These are phyloP conservation scores for Desmodus rotundus DNA, from an alignment of 2,113 vertebrate species.

Conservation along the genomic window DNA sequence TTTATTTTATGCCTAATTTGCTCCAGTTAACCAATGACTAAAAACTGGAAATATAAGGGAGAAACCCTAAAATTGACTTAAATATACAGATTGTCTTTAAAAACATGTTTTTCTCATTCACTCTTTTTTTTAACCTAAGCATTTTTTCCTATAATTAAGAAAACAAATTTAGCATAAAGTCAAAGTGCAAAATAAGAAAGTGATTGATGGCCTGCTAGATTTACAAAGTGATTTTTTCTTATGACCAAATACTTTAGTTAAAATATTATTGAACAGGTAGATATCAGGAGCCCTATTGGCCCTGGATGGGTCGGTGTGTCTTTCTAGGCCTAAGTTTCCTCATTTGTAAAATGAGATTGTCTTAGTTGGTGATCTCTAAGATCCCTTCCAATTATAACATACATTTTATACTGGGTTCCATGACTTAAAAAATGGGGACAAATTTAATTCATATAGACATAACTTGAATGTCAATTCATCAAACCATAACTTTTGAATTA, in stretches of 20 bases:
- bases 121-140: not conserved
- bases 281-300: not conserved
- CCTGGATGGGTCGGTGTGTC: not conserved
- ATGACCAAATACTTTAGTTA: not conserved
- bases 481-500: not conserved
- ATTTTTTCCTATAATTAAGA: constrained; percentile 12
- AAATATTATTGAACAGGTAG: not conserved
- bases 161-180: constrained; percentile 5
- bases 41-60: not conserved
- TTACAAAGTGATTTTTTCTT: not conserved
- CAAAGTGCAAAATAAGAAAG: not conserved
- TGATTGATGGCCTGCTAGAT: not conserved
- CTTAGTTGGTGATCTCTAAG: not conserved
- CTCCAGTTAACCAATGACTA: not conserved
- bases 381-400: not conserved
- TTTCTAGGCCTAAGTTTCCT: not conserved
- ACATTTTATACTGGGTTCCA: not conserved
- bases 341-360: not conserved
- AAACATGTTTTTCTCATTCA: not conserved
- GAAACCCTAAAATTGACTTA: not conserved
- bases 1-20: not conserved
- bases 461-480: constrained; percentile 17
- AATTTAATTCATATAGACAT: not conserved
- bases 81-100: not conserved
- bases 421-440: not conserved